Evolutionary conservation across 2,113 vertebrate genomes (phyloP).

Genomic region (Poeciliopsis retropinna): DNA sequence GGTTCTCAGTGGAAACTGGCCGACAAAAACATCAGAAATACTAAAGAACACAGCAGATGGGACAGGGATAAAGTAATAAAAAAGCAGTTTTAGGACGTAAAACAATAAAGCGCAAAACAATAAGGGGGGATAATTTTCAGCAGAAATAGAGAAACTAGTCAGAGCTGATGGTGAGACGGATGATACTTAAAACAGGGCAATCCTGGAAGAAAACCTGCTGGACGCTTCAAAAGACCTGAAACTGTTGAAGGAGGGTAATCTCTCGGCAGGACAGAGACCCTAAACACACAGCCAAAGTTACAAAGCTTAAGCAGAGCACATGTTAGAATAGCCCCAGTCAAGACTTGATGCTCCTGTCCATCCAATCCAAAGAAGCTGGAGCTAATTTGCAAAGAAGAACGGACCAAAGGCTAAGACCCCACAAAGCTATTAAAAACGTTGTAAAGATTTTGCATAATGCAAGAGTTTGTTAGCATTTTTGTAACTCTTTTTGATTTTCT

Average conservation of each 20-base stretch:
- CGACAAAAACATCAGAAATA: neutral
- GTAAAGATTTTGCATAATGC: no score
- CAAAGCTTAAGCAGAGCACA: no score
- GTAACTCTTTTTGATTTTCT: neutral
- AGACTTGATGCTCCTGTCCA: neutral
- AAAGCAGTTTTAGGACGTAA: neutral
- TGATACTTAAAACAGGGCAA: neutral
- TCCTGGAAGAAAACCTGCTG: neutral
- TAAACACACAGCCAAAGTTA: no score
- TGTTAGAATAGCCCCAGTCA: neutral
- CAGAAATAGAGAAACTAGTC: neutral
- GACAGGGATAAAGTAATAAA: neutral
- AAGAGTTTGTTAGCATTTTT: neutral
- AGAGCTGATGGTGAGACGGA: neutral
- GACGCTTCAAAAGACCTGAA: neutral
- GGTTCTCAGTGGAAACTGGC: neutral
- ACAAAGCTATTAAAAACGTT: no score
- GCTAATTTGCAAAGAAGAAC: neutral
- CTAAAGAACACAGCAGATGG: neutral
- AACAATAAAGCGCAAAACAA: no score
- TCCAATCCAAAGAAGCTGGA: neutral
- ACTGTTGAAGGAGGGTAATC: neutral
- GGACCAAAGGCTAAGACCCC: no score
- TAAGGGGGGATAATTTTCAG: no score
- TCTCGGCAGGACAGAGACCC: no score